A percentile compares a stretch with the other conserved stretches of the same genome.
phyloP scores from a whole-genome alignment of 2,888 invertebrate genomes.

The Epistrophe grossulariae region DNA sequence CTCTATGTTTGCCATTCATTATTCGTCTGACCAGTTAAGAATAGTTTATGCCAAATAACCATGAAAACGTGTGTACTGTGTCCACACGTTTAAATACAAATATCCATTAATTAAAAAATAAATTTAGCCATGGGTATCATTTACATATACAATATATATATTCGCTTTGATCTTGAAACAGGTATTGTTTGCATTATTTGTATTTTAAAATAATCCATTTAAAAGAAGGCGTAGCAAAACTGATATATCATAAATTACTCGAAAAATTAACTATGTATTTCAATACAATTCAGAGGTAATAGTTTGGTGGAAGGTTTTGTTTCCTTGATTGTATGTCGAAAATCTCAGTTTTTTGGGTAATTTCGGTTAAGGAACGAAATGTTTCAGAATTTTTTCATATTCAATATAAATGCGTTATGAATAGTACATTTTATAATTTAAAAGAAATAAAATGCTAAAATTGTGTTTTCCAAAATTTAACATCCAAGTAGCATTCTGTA shows the following conservation, averaged over 20 bases:
- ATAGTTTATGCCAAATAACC: conserved; percentile 26
- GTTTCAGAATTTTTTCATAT: too few species aligned
- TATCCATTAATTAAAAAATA: conserved; percentile 38
- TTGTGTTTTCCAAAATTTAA: too few species aligned
- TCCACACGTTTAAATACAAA: conserved; percentile 29
- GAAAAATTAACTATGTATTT: too few species aligned
- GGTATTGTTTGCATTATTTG: conserved; percentile 18
- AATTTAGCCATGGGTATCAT: conserved; percentile 4
- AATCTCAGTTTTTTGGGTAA: too few species aligned
- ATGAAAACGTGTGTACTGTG: conserved; percentile 16
- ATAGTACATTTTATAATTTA: too few species aligned
- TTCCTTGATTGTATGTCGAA: too few species aligned
- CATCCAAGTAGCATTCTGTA: too few species aligned
- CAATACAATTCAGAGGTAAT: too few species aligned
- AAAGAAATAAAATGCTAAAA: too few species aligned
- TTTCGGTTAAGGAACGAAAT: too few species aligned
- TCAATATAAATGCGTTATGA: too few species aligned
- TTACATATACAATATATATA: neutral
- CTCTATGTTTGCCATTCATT: neutral
- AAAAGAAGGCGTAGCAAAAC: conserved; percentile 6
- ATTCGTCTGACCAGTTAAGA: conserved; percentile 1
- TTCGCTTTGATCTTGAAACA: neutral
- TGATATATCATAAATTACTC: conserved; percentile 10
- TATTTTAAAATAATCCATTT: conserved; percentile 15
- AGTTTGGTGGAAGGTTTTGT: too few species aligned